Evolutionary conservation across 2,888 invertebrate species (phyloP), one percentile per base, ranked within the genome.

Genomic region (Seira musarum): DNA sequence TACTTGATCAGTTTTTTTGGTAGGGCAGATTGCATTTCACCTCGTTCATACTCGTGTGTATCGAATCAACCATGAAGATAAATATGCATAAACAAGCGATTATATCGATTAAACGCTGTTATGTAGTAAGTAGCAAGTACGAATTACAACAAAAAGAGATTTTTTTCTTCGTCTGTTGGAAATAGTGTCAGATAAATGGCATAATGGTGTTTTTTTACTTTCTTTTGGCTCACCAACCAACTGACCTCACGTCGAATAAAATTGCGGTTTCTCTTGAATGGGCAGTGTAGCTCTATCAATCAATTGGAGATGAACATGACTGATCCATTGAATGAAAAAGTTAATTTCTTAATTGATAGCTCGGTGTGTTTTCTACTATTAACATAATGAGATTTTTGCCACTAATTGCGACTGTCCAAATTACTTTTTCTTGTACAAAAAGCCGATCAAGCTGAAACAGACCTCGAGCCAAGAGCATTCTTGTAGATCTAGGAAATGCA

Each of bases 201-300:
- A 57, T 57, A 57, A 57, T 57, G n/a, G 17, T 57, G 57, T 57
- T 17, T 67, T 67, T 49, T 40, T 67, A 49, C 67, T 67, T 49
- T 15, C 57, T 57, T 57, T 57, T 40, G 15, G 57, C 57, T 57
- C 15, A 57, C 57, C 57, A 57, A 57, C 10, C 10, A n/a, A 57
- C 57, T 57, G 57, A 57, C 57, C 57, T 57, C 57, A 57, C 57
- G 57, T 57, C 5, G 57, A 57, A 57, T 57, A n/a, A 57, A 57
- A 57, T 40, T 57, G 17, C n/a, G 17, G 57, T 57, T 57, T 57
- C 57, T 13, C 3, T 57, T 57, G 57, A 57, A 57, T 57, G 17
- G 57, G 5, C 57, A 10, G 57, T 57, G 17, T 40, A 8, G 13
- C 6, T 57, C 57, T 10, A 57, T n/a, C 17, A 57, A 57, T 57